Conservation (phyloP, 2,113 vertebrate genomes). For the Potamarius usumacintae region DNA sequence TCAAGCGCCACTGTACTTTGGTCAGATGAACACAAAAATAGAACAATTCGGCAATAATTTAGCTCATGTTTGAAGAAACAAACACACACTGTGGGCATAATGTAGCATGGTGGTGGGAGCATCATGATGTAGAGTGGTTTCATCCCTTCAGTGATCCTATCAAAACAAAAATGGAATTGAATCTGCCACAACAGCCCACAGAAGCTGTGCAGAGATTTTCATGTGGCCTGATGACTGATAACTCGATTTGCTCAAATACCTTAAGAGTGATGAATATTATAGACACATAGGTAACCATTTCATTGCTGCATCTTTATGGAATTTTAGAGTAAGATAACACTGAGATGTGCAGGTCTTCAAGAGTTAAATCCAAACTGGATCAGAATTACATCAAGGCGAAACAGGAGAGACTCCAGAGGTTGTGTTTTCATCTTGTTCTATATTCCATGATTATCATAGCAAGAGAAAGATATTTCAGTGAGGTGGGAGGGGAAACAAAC, state of each 20-base stretch:
- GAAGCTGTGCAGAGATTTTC: background rate
- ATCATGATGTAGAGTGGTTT: background rate
- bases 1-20: background rate
- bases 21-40: background rate
- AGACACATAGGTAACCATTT: background rate
- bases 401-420: background rate
- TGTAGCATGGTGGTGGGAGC: slow-evolving; percentile 7
- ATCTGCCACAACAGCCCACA: background rate
- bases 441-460: background rate
- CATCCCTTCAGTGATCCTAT: background rate
- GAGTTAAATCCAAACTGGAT: background rate
- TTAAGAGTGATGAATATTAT: background rate
- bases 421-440: background rate
- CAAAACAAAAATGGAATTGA: background rate
- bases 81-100: too few species aligned
- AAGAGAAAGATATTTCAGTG: background rate
- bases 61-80: background rate
- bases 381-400: background rate
- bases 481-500: slow-evolving; percentile 15
- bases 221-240: background rate
- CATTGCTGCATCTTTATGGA: background rate
- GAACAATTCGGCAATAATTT: background rate
- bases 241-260: background rate
- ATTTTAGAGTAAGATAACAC: background rate
- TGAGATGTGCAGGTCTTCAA: background rate